Evolutionary conservation across 1,140 invertebrate genomes (phyloP).

Genomic region (Drosophila carrolli): DNA sequence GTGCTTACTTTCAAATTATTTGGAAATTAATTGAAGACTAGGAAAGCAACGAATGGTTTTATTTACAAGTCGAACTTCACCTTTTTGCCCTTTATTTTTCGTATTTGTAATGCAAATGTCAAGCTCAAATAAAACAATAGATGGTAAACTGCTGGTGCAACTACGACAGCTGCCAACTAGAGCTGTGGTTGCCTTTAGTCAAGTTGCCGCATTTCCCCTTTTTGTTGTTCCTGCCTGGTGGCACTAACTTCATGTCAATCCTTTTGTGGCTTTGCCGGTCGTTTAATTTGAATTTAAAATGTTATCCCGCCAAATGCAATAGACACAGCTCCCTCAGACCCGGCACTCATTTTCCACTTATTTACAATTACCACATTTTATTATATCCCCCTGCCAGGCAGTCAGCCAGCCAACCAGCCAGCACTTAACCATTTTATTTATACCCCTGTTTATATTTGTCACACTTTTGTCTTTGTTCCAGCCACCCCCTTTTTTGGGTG

Average conservation of each 20-base stretch:
- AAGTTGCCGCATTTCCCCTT: constrained; percentile 43
- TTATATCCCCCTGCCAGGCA: constrained; percentile 39
- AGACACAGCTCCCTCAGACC: constrained; percentile 13
- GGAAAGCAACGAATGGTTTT: constrained; percentile 37
- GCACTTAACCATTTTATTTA: constrained; percentile 77
- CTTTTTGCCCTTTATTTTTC: background rate
- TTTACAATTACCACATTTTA: constrained; percentile 84
- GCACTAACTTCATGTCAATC: constrained; percentile 81
- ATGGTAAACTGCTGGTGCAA: constrained; percentile 43
- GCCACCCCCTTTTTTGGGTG: constrained; percentile 2
- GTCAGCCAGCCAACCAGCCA: constrained; percentile 6
- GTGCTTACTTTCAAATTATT: constrained; percentile 34
- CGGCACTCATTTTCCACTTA: constrained; percentile 78
- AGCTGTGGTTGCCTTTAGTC: constrained; percentile 65
- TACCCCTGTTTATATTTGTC: constrained; percentile 81
- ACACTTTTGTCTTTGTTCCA: constrained; percentile 74
- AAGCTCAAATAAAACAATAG: constrained; percentile 68
- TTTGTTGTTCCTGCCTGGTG: constrained; percentile 42
- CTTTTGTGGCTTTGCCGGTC: constrained; percentile 80
- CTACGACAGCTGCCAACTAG: constrained; percentile 53
- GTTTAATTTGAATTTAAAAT: constrained; percentile 83
- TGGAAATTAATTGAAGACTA: constrained; percentile 69
- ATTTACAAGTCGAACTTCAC: constrained; percentile 7
- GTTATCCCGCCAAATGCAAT: constrained; percentile 75
- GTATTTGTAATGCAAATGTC: constrained; percentile 66